Evolutionary conservation across 2,113 vertebrate species (phyloP).

Genomic region (Pelusios castaneus): DNA sequence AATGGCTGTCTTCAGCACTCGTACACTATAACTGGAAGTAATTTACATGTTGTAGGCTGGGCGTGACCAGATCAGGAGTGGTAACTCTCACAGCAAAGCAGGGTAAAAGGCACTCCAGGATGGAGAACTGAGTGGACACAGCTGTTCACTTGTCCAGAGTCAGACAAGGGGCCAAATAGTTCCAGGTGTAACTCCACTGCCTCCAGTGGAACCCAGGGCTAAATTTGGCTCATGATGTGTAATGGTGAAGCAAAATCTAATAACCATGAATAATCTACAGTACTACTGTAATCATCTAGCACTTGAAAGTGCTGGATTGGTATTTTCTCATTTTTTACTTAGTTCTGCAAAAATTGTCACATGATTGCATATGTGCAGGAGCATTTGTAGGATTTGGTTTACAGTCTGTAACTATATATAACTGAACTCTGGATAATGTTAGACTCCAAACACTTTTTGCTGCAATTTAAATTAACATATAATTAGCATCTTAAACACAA

Average conservation of each 20-base stretch:
- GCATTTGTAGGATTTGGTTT: background rate
- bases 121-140: background rate
- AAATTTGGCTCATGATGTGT: background rate
- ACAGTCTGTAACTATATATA: background rate
- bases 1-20: background rate
- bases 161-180: background rate
- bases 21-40: background rate
- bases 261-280: background rate
- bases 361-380: background rate
- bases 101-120: background rate
- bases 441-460: background rate
- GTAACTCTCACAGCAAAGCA: background rate
- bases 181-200: background rate
- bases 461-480: background rate
- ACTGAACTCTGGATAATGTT: background rate
- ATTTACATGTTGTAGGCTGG: background rate
- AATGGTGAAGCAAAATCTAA: background rate
- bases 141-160: background rate
- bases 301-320: background rate
- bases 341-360: background rate
- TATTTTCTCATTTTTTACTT: background rate
- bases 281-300: background rate
- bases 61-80: too few relatives aligned
- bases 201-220: background rate
- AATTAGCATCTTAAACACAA: background rate